phyloP scores from a whole-genome alignment of 1,140 invertebrate genomes.

The Dendrolimus punctatus region DNA sequence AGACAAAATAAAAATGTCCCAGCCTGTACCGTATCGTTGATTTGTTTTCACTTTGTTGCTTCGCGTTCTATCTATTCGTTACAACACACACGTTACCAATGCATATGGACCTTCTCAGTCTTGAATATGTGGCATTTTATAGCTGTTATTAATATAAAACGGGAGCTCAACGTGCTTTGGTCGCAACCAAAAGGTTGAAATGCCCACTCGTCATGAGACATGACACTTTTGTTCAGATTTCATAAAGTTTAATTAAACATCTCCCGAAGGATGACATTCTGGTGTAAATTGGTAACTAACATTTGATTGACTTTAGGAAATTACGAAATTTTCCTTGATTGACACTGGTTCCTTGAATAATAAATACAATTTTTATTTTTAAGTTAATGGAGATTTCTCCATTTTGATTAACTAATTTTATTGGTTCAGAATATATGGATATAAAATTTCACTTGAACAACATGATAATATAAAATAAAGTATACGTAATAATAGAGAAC shows the following conservation, averaged over 20 bases:
- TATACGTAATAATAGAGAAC: too few species aligned
- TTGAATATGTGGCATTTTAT: background rate
- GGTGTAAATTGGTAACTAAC: conserved; percentile 12
- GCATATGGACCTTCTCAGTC: conserved; percentile 9
- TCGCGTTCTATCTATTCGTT: conserved; percentile 16
- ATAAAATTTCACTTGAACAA: too few species aligned
- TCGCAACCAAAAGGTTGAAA: conserved; percentile 14
- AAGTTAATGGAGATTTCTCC: too few species aligned
- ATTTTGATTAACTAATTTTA: too few species aligned
- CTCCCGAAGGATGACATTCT: conserved; percentile 11
- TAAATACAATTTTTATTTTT: too few species aligned
- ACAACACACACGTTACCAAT: conserved; percentile 11
- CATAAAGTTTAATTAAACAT: conserved; percentile 35
- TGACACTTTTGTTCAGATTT: conserved; percentile 33
- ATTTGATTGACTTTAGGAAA: conserved; percentile 30
- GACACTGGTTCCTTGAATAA: too few species aligned
- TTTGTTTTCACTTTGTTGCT: conserved; percentile 41
- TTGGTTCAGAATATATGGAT: too few species aligned
- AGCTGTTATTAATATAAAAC: conserved; percentile 6
- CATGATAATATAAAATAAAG: too few species aligned
- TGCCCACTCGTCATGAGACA: conserved; percentile 15
- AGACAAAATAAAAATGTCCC: conserved; percentile 62
- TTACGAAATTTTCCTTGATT: conserved; percentile 4
- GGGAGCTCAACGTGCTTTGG: conserved; percentile 13
- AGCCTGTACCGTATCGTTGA: conserved; percentile 45